Evolutionary conservation across 2,888 invertebrate species (phyloP).

Genomic region (Dioctria rufipes): DNA sequence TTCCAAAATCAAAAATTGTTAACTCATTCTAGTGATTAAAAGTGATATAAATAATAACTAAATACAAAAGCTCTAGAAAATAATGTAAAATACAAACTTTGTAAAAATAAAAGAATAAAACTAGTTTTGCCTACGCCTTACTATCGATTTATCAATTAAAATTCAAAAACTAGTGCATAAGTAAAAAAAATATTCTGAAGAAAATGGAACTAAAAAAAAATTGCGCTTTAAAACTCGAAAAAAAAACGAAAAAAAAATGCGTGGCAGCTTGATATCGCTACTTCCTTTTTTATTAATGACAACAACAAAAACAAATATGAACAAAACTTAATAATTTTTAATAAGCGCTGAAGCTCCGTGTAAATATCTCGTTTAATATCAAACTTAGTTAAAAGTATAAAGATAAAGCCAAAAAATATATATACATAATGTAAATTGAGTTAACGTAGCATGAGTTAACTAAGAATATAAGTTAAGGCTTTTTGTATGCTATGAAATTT

Average conservation of each 20-base stretch:
- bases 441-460: not conserved
- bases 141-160: constrained; percentile 50
- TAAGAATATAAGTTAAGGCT: constrained; percentile 42
- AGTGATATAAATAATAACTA: constrained; percentile 18
- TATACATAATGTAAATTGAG: constrained; percentile 14
- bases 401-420: constrained; percentile 11
- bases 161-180: not conserved
- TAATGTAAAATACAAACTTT: constrained; percentile 12
- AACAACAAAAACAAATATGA: not conserved
- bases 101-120: constrained; percentile 33
- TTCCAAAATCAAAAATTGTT: constrained; percentile 30
- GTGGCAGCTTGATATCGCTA: constrained; percentile 45
- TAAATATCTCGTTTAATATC: constrained; percentile 46
- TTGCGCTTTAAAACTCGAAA: constrained; percentile 5
- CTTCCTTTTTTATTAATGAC: constrained; percentile 34
- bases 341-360: constrained; percentile 43
- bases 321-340: constrained; percentile 37
- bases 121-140: constrained; percentile 49
- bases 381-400: constrained; percentile 29
- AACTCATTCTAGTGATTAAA: constrained; percentile 43
- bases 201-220: constrained; percentile 29
- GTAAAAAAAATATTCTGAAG: constrained; percentile 1
- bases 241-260: not conserved
- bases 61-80: constrained; percentile 24
- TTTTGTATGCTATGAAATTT: constrained; percentile 51